phyloP scores from a whole-genome alignment of 2,888 invertebrate genomes.

The Disparrhopalites patrizii region DNA sequence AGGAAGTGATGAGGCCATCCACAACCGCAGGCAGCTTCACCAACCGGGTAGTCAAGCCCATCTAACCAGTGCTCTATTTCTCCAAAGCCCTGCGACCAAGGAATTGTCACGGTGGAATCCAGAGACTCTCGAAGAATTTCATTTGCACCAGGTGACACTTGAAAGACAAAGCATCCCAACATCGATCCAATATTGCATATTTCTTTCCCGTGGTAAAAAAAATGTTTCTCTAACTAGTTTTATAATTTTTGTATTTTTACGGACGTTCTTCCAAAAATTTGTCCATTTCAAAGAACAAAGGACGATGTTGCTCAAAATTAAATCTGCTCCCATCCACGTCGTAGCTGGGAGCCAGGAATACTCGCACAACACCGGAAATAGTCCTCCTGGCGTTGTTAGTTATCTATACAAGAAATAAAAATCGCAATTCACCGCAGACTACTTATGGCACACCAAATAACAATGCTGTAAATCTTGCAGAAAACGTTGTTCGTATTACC shows the following conservation, averaged over 20 bases:
- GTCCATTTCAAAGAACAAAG: conserved; percentile 68
- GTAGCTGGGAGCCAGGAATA: conserved; percentile 64
- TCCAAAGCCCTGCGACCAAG: conserved; percentile 75
- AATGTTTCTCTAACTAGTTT: no score
- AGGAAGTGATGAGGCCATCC: conserved; percentile 11
- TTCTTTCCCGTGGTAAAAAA: no score
- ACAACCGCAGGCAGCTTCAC: conserved; percentile 3
- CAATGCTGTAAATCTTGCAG: no score
- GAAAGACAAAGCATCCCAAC: no score
- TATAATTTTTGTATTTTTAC: neutral
- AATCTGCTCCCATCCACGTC: conserved; percentile 65
- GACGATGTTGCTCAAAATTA: conserved; percentile 61
- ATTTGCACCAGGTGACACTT: conserved; percentile 60
- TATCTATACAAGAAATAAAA: neutral
- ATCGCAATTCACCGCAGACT: no score
- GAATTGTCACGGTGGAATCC: conserved; percentile 76
- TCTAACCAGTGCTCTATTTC: conserved; percentile 53
- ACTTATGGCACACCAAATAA: no score
- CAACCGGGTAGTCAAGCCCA: neutral
- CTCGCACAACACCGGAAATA: conserved; percentile 62
- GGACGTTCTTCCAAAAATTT: conserved; percentile 56
- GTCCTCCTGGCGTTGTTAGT: neutral
- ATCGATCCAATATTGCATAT: no score
- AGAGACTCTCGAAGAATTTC: conserved; percentile 63
- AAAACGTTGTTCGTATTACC: conserved; percentile 33